Evolutionary conservation across 30 jellyfish, hydroid and myxozoan genomes (phyloP).

Genomic region (Turritopsis dohrnii): DNA sequence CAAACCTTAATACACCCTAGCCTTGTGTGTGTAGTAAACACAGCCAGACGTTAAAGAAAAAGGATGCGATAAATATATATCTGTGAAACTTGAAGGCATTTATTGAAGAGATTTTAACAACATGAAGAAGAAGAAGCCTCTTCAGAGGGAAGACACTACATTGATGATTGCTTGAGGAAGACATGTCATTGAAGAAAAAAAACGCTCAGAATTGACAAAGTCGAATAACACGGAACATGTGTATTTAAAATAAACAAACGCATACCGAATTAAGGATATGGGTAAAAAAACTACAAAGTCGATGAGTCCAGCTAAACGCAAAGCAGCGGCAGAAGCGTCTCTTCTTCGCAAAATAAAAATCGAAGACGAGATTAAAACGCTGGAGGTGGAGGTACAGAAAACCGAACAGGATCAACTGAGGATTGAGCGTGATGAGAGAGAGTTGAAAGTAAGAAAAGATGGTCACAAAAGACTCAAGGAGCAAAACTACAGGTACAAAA

Average conservation of each 20-base stretch:
- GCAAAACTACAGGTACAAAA: background rate
- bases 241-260: too few relatives aligned
- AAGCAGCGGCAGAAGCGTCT: background rate
- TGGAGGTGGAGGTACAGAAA: background rate
- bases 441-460: background rate
- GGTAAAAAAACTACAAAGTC: background rate
- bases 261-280: too few relatives aligned
- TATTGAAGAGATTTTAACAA: too few relatives aligned
- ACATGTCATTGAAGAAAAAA: background rate
- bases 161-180: background rate
- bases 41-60: too few relatives aligned
- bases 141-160: background rate
- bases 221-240: too few relatives aligned
- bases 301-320: slow-evolving; percentile 19
- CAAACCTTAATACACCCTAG: too few relatives aligned
- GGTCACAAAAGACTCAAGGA: background rate
- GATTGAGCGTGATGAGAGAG: background rate
- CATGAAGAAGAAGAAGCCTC: too few relatives aligned
- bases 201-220: background rate
- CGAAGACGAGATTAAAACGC: background rate
- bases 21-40: too few relatives aligned
- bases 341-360: slow-evolving; percentile 4
- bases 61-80: too few relatives aligned
- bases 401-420: background rate
- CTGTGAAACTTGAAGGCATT: too few relatives aligned